A percentile compares a stretch with the other conserved stretches of the same genome.
phyloP scores from a whole-genome alignment of 2,888 invertebrate species.

The Cancer borealis region DNA sequence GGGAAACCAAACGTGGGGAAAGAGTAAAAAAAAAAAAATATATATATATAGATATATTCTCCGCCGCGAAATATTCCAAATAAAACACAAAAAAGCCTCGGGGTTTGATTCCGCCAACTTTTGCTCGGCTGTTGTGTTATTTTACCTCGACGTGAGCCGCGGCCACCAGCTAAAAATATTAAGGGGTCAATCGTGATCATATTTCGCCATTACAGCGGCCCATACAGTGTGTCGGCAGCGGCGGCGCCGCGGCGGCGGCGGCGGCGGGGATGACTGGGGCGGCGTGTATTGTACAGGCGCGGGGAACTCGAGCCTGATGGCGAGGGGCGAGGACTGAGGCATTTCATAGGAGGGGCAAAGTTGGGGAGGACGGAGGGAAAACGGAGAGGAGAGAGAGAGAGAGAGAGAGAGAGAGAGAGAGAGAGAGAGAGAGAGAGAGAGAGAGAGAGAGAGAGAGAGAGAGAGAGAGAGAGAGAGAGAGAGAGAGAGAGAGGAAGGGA shows the following conservation, averaged over 20 bases:
- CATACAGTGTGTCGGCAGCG: constrained; percentile 18
- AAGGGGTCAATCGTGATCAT: constrained; percentile 21
- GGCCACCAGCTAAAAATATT: constrained; percentile 26
- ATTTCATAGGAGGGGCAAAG: constrained; percentile 4
- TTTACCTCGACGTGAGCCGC: not conserved
- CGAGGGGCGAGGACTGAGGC: constrained; percentile 24
- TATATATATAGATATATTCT: not conserved
- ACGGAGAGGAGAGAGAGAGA: constrained; percentile 4
- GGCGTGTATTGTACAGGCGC: constrained; percentile 4
- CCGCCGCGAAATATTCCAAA: not conserved
- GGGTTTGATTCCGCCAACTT: constrained; percentile 17
- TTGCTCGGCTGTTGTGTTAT: not conserved
- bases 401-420: too few species aligned
- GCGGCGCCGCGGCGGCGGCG: not conserved
- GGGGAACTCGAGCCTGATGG: not conserved
- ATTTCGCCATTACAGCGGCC: constrained; percentile 18
- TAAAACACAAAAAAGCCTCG: not conserved
- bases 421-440: not conserved
- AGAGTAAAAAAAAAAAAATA: not conserved
- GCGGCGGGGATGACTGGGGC: not conserved
- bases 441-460: not conserved
- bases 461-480: not conserved
- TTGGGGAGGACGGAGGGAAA: constrained; percentile 27
- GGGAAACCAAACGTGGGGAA: constrained; percentile 31
- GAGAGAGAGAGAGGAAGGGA: not conserved